Base-by-base conservation (phyloP, 2,797 vertebrate genomes). In the Poeciliopsis turneri region DNA sequence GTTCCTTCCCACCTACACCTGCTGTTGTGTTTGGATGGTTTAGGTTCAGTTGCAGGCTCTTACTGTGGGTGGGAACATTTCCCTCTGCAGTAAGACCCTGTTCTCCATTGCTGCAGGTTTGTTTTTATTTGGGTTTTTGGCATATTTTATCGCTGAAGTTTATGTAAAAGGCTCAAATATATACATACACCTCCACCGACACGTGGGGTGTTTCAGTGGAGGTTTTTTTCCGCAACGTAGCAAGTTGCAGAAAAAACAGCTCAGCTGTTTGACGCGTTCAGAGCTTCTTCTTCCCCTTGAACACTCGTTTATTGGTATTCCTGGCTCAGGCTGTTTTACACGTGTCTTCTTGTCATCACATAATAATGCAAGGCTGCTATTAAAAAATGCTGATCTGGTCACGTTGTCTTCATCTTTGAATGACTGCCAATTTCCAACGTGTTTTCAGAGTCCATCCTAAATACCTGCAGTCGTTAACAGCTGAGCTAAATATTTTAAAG, bases 21-120 rank as follows among this genome's bases (percentile, higher is more conserved):
- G 13, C 39, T 45, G 20, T 71, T 5, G 20, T 51, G 28, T 25
- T 72, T 23, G 33, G 33, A 78, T 47, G 10, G 66, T 51, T 76
- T 0, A 66, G n/a, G 43, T 75, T 77, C 45, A 49, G 72, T 30
- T 49, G 78, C 59, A 75, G 76, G 39, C 39, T 83, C 69, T 33
- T 55, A 30, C 72, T 85, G 78, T 87, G 83, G 66, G 80, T 71
- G 70, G 59, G 64, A 76, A 49, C 30, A 72, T 47, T 47, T 30
- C 77, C 46, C 47, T 64, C 47, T 72, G 76, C 43, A 66, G 72
- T 30, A 15, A 74, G 73, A 74, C 55, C 72, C 61, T n/a, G 18
- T 13, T 36, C 12, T 72, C 28, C 12, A 51, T 53, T n/a, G 49
- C 13, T 73, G 47, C 33, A 66, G 28, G 12, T 43, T 69, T 69